phyloP scores from a whole-genome alignment of 2,797 vertebrate species.

The Pipistrellus nathusii region DNA sequence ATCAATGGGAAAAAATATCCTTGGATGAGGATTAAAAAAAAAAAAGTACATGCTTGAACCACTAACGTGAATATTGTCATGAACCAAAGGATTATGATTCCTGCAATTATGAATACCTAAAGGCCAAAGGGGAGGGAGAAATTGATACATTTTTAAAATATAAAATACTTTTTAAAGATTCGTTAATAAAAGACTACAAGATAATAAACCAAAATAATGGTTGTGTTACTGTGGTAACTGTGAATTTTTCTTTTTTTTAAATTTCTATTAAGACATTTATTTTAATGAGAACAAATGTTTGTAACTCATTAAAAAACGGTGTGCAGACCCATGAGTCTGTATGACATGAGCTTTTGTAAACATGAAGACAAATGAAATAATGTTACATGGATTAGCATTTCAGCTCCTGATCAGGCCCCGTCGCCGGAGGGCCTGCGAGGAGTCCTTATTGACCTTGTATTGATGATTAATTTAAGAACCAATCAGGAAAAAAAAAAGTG shows the following conservation, averaged over 20 bases:
- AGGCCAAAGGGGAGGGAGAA: background rate
- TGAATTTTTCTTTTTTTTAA: background rate
- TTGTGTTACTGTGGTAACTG: background rate
- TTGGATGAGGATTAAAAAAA: no score
- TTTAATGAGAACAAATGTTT: conserved; percentile 46
- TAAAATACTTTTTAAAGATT: background rate
- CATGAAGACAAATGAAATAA: conserved; percentile 46
- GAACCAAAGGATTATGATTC: conserved; percentile 8
- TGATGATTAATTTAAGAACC: conserved; percentile 34
- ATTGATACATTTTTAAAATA: background rate
- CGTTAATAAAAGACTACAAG: conserved; percentile 30
- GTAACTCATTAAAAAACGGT: conserved; percentile 42
- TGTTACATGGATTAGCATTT: conserved; percentile 49
- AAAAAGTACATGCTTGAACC: background rate
- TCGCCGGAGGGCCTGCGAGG: background rate
- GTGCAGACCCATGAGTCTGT: background rate
- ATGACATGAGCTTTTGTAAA: conserved; percentile 25
- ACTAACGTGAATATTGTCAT: background rate
- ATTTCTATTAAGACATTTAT: conserved; percentile 39
- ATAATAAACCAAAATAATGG: conserved; percentile 3
- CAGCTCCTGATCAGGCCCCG: background rate
- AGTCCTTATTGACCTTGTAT: conserved; percentile 43
- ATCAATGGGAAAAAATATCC: no score
- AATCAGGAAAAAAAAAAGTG: conserved; percentile 49
- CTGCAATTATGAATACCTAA: background rate